These are phyloP conservation scores for Electrona antarctica DNA, from an alignment of 2,113 vertebrate genomes.

Conservation along the genomic window DNA sequence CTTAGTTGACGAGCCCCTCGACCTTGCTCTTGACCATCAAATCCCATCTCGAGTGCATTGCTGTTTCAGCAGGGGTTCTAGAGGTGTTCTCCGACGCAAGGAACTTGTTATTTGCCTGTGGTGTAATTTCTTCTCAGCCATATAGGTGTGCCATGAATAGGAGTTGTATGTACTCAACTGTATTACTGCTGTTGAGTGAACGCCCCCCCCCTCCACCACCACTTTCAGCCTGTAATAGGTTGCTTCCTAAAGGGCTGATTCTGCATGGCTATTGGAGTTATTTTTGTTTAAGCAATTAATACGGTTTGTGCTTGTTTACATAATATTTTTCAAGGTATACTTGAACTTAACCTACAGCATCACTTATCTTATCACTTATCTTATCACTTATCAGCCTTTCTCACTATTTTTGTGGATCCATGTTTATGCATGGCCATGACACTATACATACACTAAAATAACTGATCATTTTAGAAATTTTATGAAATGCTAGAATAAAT, in stretches of 20 bases:
- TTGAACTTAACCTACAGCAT: background rate
- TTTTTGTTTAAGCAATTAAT: background rate
- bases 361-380: background rate
- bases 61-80: constrained; percentile 48
- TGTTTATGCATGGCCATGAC: background rate
- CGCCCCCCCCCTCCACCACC: background rate
- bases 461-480: too few species aligned
- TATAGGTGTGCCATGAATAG: constrained; percentile 51
- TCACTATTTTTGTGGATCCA: background rate
- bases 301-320: background rate
- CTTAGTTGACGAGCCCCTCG: constrained; percentile 48
- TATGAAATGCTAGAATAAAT: too few species aligned
- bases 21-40: constrained; percentile 51
- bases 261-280: background rate
- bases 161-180: constrained; percentile 25
- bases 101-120: constrained; percentile 29
- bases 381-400: background rate
- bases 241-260: constrained; percentile 23
- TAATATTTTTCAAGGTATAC: background rate
- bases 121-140: constrained; percentile 53
- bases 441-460: too few species aligned
- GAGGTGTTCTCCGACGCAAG: background rate
- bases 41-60: constrained; percentile 57
- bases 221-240: background rate
- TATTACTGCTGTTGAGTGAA: constrained; percentile 21